Percentiles rank a stretch among this genome's conserved stretches.
phyloP scores from a whole-genome alignment of 2,888 invertebrate species.

The Leptinotarsa haldemani region DNA sequence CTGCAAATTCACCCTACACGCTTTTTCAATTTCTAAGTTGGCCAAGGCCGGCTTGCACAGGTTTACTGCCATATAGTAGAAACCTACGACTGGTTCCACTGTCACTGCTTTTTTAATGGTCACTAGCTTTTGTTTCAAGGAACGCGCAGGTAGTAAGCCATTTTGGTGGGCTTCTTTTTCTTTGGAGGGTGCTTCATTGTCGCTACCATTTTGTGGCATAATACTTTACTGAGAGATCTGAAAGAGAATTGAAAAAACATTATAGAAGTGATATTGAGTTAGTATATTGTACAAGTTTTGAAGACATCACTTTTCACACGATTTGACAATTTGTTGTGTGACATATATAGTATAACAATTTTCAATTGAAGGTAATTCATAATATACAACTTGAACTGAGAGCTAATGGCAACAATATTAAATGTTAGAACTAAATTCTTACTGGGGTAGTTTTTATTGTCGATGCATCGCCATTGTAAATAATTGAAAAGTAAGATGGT shows the following conservation, averaged over 20 bases:
- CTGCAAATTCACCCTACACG: conserved; percentile 69
- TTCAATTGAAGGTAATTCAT: no score
- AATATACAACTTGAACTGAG: no score
- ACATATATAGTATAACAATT: no score
- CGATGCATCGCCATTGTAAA: no score
- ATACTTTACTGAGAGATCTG: background rate
- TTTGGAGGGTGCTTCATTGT: background rate
- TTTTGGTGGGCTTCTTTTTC: conserved; percentile 1
- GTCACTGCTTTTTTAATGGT: conserved; percentile 56
- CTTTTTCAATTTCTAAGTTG: conserved; percentile 70
- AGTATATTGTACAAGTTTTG: no score
- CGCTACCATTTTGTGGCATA: background rate
- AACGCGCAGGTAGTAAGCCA: background rate
- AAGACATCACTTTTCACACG: no score
- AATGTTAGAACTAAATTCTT: no score
- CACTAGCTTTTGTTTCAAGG: conserved; percentile 43
- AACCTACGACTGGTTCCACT: conserved; percentile 60
- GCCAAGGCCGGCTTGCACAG: conserved; percentile 66
- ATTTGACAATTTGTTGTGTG: no score
- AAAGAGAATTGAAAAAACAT: background rate
- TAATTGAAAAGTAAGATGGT: no score
- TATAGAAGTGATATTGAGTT: no score
- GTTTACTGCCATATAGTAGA: conserved; percentile 58
- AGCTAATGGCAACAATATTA: no score
- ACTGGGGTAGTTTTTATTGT: no score